Base-by-base conservation (phyloP, 2,888 invertebrate species). In the Anorthoa munda region DNA sequence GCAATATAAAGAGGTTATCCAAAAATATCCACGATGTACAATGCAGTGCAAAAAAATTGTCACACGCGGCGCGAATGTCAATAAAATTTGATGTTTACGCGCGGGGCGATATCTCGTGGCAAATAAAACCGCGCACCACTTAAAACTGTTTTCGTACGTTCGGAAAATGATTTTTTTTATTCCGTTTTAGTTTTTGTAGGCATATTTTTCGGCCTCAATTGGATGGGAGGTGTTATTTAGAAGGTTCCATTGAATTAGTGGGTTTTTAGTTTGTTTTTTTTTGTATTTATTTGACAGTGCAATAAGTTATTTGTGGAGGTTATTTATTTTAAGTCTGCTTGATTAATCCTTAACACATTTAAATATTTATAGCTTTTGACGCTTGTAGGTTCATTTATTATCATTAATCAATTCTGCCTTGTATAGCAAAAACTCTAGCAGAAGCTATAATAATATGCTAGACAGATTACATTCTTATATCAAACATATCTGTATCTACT, bases 11-110 rank as follows among this genome's bases (percentile, higher is more conserved):
- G 85, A 84, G 87, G 87, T 85, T 86, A 87, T 82, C 81, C 78
- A 66, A 88, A 89, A 86, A 84, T 75, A 76, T 86, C 77, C 79
- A 73, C 83, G 86, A 87, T 70, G 69, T 88, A 89, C 89, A 90
- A 82, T 90, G 88, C 88, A 91, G 78, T 89, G 88, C 88, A 93
- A 92, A 94, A 94, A 85, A 93, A 92, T 87, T 88, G 87, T 87
- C 90, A 89, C 90, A 87, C 87, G 87, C 90, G 85, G 87, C 88
- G 89, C 88, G 92, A 89, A 87, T 89, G 93, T 94, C 94, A 94
- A 94, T 95, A 94, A 94, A 94, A 94, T 93, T 93, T 92, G 92
- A 94, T 94, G 92, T 94, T 94, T 94, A 94, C 94, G 92, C 92
- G 88, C 86, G 80, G 83, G 83, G 89, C 90, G 92, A 92, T 94